These are phyloP conservation scores for Aphrocallistes beatrix DNA, from an alignment of 37 sponge, comb jelly and placozoan species.

Conservation along the genomic window DNA sequence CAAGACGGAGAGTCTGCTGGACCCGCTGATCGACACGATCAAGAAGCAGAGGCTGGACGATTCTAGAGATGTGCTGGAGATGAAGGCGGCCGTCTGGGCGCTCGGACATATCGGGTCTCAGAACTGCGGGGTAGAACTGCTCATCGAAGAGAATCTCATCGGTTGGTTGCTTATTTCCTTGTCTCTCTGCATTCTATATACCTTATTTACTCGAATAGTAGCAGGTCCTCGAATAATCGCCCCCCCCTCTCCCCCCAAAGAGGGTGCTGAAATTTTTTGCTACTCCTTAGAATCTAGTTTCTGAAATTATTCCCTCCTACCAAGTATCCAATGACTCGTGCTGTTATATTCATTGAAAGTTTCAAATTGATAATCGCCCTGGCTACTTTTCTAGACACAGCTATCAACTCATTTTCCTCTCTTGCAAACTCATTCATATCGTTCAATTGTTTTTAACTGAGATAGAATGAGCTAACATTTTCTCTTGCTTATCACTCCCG, in stretches of 20 bases:
- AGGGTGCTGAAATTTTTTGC: no score
- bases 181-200: no score
- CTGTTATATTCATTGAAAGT: no score
- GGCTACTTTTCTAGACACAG: neutral
- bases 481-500: neutral
- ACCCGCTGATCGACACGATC: neutral
- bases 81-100: slow-evolving; percentile 81
- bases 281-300: no score
- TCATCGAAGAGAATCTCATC: neutral
- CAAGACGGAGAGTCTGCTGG: neutral
- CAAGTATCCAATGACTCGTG: no score
- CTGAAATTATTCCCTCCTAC: no score
- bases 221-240: no score
- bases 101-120: slow-evolving; percentile 27
- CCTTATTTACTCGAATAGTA: no score
- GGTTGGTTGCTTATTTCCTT: neutral
- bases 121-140: neutral
- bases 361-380: no score
- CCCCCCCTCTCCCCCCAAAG: no score
- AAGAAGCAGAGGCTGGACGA: slow-evolving; percentile 6
- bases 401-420: neutral
- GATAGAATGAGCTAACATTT: neutral
- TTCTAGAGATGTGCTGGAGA: slow-evolving; percentile 24
- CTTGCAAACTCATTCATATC: slow-evolving; percentile 22
- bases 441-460: slow-evolving; percentile 23